Conservation (phyloP, 2,888 invertebrate species). For the Cancer borealis region DNA sequence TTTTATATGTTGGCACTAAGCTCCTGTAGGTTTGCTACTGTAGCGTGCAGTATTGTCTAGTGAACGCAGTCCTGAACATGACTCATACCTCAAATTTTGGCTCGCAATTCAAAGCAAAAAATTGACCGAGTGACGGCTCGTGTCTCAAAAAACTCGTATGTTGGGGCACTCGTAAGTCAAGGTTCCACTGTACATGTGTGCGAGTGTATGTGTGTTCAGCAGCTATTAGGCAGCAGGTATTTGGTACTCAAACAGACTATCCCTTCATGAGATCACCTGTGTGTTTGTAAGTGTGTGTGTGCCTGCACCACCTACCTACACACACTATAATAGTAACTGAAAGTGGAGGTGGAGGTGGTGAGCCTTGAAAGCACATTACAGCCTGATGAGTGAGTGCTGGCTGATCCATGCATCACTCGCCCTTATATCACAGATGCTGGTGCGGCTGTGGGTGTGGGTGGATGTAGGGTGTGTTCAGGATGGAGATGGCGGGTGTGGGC, state of each 20-base stretch:
- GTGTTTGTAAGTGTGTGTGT: background rate
- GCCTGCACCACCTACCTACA: background rate
- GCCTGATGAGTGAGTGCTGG: background rate
- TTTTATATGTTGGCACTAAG: too few species aligned
- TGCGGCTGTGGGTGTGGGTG: background rate
- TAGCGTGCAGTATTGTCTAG: too few species aligned
- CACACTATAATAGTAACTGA: background rate
- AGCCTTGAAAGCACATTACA: background rate
- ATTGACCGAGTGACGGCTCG: too few species aligned
- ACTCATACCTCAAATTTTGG: too few species aligned
- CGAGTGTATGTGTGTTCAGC: background rate
- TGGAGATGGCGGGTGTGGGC: background rate
- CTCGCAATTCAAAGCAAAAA: too few species aligned
- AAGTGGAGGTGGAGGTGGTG: background rate
- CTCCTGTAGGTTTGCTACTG: too few species aligned
- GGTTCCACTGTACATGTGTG: background rate
- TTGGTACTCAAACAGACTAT: background rate
- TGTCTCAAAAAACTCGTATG: too few species aligned
- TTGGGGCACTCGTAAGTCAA: background rate
- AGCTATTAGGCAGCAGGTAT: background rate
- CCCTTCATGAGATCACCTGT: background rate
- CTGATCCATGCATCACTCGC: background rate
- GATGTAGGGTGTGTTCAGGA: background rate
- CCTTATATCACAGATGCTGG: background rate
- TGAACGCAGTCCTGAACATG: too few species aligned